Conservation (phyloP, 2,888 invertebrate genomes). For the Urechis unicinctus region DNA sequence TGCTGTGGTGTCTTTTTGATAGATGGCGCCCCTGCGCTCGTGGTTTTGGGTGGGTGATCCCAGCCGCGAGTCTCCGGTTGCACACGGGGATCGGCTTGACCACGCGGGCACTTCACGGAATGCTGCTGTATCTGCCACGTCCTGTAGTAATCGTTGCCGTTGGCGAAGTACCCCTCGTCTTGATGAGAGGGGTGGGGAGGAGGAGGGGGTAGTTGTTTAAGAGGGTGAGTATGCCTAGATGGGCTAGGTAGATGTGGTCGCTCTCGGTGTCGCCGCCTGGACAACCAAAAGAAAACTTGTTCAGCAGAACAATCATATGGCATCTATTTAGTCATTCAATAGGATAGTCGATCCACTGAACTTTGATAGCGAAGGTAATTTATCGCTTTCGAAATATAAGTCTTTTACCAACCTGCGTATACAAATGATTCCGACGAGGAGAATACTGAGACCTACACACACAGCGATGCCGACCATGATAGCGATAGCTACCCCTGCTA, state of each 20-base stretch:
- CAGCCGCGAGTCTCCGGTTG: too few relatives aligned
- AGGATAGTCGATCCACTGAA: neutral
- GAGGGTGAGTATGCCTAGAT: too few relatives aligned
- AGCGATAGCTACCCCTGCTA: neutral
- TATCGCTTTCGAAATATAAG: neutral
- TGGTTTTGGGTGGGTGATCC: too few relatives aligned
- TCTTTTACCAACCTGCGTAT: neutral
- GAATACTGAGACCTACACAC: neutral
- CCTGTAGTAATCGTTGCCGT: slow-evolving; percentile 1
- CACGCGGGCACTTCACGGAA: neutral
- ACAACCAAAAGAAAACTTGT: too few relatives aligned
- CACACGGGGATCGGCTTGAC: neutral
- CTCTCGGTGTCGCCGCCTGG: neutral
- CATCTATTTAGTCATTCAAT: too few relatives aligned
- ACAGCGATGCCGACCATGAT: slow-evolving; percentile 1
- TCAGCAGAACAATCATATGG: too few relatives aligned
- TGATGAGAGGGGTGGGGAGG: neutral
- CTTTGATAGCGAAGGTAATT: neutral
- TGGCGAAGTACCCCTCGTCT: neutral
- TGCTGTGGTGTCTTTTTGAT: neutral
- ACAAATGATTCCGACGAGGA: neutral
- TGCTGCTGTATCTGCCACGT: slow-evolving; percentile 3
- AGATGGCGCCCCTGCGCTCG: too few relatives aligned
- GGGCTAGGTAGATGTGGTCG: too few relatives aligned
- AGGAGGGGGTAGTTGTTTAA: too few relatives aligned